These are phyloP conservation scores for Adelges cooleyi DNA, from an alignment of 1,140 invertebrate species.

Conservation along the genomic window DNA sequence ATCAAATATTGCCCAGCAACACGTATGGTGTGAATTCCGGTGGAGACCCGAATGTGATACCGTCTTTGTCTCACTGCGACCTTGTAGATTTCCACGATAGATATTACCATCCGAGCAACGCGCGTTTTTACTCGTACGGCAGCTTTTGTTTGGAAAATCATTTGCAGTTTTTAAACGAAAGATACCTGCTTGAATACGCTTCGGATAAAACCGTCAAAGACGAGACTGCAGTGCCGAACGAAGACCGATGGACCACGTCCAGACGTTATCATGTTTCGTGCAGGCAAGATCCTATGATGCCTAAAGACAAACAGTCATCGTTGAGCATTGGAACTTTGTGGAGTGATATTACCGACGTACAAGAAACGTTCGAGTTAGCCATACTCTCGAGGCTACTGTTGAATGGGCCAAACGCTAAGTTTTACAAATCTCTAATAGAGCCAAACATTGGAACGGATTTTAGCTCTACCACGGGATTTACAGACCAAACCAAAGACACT, in stretches of 20 bases:
- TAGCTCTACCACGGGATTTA: slow-evolving; percentile 62
- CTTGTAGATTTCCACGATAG: slow-evolving; percentile 71
- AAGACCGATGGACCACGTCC: slow-evolving; percentile 58
- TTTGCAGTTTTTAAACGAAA: slow-evolving; percentile 55
- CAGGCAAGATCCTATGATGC: slow-evolving; percentile 66
- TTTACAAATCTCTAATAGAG: slow-evolving; percentile 81
- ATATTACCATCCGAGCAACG: slow-evolving; percentile 88
- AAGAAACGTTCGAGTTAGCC: slow-evolving; percentile 54
- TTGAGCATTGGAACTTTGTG: slow-evolving; percentile 67
- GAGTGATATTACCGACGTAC: slow-evolving; percentile 63
- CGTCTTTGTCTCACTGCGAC: slow-evolving; percentile 65
- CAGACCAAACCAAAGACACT: slow-evolving; percentile 64
- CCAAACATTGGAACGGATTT: slow-evolving; percentile 73
- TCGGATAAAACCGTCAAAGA: slow-evolving; percentile 39
- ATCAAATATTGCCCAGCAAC: slow-evolving; percentile 66
- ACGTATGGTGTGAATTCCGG: slow-evolving; percentile 80
- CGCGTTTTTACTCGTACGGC: slow-evolving; percentile 82
- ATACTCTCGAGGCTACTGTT: slow-evolving; percentile 69
- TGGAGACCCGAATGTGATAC: slow-evolving; percentile 78
- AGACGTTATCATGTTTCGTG: slow-evolving; percentile 54
- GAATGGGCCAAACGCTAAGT: slow-evolving; percentile 78
- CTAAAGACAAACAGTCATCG: slow-evolving; percentile 69
- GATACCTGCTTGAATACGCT: slow-evolving; percentile 50
- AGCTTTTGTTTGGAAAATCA: slow-evolving; percentile 70
- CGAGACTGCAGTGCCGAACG: slow-evolving; percentile 53